Evolutionary conservation across 1,140 invertebrate species (phyloP), one percentile per base, ranked within the genome.

Genomic region (Pseudomyrmex flavicornis): DNA sequence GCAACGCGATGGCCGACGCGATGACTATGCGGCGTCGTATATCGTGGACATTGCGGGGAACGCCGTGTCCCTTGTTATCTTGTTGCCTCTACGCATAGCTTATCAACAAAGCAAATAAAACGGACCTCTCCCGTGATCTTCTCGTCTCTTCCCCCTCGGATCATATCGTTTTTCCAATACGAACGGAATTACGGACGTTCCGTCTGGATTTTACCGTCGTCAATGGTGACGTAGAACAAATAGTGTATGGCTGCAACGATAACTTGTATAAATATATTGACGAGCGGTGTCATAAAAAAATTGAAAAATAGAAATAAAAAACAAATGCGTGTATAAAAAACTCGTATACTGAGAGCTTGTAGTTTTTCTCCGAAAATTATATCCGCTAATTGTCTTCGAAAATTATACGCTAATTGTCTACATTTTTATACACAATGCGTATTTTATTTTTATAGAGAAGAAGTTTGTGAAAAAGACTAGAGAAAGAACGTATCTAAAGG

Each of bases 31-130:
- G 76, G 66, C 46, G 35, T 69, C 48, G 35, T 35, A 35, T 35
- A 35, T 35, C 5, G 35, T 35, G 35, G 35, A 35, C 35, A 35
- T 35, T 35, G 35, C 35, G 35, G 5, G 5, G 35, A 35, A 26
- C 79, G 20, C 54, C 63, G 22, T 35, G 48, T 68, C 83, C 76
- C 83, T 82, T 59, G 63, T 73, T 66, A 82, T 63, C 56, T 61
- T n/a, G 15, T 73, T 48, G 65, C 22, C 9, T 17, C 17, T 54
- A 63, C 48, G 20, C 1, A 9, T 44, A 12, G 8, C 8, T 87
- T 89, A 89, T 89, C 88, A 85, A 13, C 44, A 52, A 35, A 89
- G 74, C 82, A 89, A 89, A 89, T 82, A 89, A 79, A 79, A 87
- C 88, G 88, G 76, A 88, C 73, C 84, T 68, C 84, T 85, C 85